phyloP scores from a whole-genome alignment of 1,140 invertebrate species.

The Wiebesia pumilae region DNA sequence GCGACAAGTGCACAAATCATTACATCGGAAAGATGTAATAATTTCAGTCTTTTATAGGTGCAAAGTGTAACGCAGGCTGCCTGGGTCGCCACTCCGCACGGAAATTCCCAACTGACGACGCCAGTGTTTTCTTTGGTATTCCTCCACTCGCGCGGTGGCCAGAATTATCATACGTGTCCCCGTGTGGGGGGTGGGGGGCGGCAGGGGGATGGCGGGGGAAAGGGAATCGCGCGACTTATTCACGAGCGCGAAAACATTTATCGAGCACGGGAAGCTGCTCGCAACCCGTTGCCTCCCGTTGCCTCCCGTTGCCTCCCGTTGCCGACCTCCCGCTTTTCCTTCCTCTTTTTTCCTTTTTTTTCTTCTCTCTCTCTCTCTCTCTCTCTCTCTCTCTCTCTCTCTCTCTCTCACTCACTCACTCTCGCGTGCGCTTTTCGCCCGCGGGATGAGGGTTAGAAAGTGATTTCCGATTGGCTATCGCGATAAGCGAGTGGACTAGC shows the following conservation, averaged over 20 bases:
- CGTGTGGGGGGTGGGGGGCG: neutral
- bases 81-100: neutral
- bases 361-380: too few species aligned
- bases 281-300: neutral
- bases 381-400: too few species aligned
- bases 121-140: neutral
- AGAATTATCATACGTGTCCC: neutral
- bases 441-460: neutral
- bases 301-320: too few species aligned
- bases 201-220: neutral
- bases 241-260: neutral
- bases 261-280: neutral
- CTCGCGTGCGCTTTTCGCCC: neutral
- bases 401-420: neutral
- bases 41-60: neutral
- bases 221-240: neutral
- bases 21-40: constrained; percentile 3
- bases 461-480: neutral
- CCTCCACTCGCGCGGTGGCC: neutral
- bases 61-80: neutral
- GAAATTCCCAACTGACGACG: neutral
- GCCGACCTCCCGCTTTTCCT: neutral
- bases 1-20: constrained; percentile 4
- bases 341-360: neutral
- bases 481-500: neutral